phyloP scores from a whole-genome alignment of 2,888 invertebrate species.

The Pogonocherus hispidulus region DNA sequence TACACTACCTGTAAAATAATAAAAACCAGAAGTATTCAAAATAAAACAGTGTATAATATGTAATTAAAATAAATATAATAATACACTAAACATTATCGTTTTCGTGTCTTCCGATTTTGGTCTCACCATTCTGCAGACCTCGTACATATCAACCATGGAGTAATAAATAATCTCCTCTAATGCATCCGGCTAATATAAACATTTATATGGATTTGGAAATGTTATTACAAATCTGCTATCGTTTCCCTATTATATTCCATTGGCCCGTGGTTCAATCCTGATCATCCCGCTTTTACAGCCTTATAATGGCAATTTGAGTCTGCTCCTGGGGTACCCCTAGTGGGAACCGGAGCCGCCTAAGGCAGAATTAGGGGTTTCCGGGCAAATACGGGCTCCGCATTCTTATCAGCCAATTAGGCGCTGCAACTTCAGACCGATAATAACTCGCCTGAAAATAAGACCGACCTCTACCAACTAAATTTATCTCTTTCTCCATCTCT shows the following conservation, averaged over 20 bases:
- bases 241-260: slow-evolving; percentile 9
- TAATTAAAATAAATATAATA: too few species aligned
- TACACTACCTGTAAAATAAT: too few species aligned
- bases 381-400: slow-evolving; percentile 59
- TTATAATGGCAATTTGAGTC: slow-evolving; percentile 33
- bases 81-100: too few species aligned
- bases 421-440: slow-evolving; percentile 61
- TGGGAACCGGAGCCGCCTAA: slow-evolving; percentile 34
- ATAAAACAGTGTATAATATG: too few species aligned
- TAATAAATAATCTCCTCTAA: too few species aligned
- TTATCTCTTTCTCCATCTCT: slow-evolving; percentile 40
- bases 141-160: too few species aligned
- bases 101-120: too few species aligned
- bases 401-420: slow-evolving; percentile 66
- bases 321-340: slow-evolving; percentile 27
- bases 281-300: slow-evolving; percentile 27
- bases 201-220: not conserved
- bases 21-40: too few species aligned
- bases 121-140: too few species aligned
- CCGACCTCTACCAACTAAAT: slow-evolving; percentile 50
- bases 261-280: slow-evolving; percentile 1
- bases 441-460: slow-evolving; percentile 55
- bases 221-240: slow-evolving; percentile 9
- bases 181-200: too few species aligned
- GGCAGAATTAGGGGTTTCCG: slow-evolving; percentile 38